These are phyloP conservation scores for Athalia circularis DNA, from an alignment of 2,888 invertebrate genomes.

Conservation along the genomic window DNA sequence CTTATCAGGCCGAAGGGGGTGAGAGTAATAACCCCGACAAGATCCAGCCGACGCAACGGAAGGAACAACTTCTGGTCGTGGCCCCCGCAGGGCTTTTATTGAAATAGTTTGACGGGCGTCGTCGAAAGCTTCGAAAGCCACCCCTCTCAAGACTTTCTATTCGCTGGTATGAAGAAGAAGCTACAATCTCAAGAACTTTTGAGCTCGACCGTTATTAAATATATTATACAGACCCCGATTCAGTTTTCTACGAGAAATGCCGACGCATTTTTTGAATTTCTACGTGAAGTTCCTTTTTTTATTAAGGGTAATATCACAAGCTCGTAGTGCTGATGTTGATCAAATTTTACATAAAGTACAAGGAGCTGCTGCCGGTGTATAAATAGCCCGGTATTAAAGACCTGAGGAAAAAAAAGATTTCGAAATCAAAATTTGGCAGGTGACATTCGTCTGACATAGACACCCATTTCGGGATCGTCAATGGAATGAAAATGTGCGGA, in stretches of 20 bases:
- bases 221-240: constrained; percentile 4
- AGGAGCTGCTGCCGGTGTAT: no score
- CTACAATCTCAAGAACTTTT: constrained; percentile 23
- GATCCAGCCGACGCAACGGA: background rate
- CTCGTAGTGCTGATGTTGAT: no score
- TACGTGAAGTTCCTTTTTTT: no score
- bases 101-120: constrained; percentile 58
- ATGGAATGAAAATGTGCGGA: no score
- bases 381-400: no score
- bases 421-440: no score
- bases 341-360: no score
- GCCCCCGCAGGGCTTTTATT: constrained; percentile 53
- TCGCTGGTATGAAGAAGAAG: background rate
- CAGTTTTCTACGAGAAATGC: background rate
- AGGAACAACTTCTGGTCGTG: constrained; percentile 5
- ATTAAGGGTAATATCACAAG: no score
- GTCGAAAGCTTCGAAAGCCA: constrained; percentile 18
- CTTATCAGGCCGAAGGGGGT: background rate
- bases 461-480: no score
- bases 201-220: constrained; percentile 13
- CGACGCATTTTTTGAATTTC: background rate
- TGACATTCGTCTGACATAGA: no score
- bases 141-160: constrained; percentile 29
- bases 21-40: background rate
- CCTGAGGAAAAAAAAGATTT: no score